Evolutionary conservation across 2,888 invertebrate genomes (phyloP).

Genomic region (Plutella xylostella): DNA sequence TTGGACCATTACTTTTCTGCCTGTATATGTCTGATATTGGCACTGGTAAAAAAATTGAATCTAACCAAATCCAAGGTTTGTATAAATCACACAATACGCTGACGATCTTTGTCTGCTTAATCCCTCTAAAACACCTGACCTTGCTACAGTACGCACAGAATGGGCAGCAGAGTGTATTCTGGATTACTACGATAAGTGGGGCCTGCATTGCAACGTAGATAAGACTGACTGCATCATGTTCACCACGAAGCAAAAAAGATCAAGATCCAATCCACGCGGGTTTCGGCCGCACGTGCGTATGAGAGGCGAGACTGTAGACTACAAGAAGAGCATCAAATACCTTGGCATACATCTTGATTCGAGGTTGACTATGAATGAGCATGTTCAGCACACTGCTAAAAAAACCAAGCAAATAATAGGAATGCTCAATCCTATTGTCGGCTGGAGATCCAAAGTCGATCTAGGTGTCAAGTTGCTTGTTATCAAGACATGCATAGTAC

Average conservation of each 20-base stretch:
- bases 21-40: not conserved
- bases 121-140: not conserved
- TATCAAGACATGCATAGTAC: too few species aligned
- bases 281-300: not conserved
- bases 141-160: not conserved
- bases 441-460: too few species aligned
- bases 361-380: too few species aligned
- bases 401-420: too few species aligned
- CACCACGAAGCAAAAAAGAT: not conserved
- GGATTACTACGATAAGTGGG: not conserved
- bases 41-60: not conserved
- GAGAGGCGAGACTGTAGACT: too few species aligned
- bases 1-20: not conserved
- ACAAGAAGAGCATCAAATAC: too few species aligned
- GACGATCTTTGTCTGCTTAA: conserved; percentile 4
- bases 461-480: too few species aligned
- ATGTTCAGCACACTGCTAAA: too few species aligned
- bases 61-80: conserved; percentile 1
- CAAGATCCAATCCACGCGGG: not conserved
- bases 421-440: too few species aligned
- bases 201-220: not conserved
- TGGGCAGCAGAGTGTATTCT: not conserved
- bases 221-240: not conserved
- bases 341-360: too few species aligned
- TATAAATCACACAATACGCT: conserved; percentile 1